Conservation (phyloP, 2,888 invertebrate genomes). For the Spilosoma lubricipeda region DNA sequence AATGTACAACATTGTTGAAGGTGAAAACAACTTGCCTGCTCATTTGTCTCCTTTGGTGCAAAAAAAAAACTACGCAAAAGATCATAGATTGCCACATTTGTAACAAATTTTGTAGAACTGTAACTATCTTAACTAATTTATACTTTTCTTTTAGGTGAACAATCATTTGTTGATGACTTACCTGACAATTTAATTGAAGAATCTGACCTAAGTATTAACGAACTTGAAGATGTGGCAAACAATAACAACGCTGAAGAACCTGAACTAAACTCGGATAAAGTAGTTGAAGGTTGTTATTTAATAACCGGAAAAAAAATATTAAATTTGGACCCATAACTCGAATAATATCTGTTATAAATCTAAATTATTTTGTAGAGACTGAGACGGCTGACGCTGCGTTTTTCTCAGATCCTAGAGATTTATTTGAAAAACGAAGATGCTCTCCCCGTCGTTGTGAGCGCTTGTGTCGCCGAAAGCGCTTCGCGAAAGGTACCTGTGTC, state of each 20-base stretch:
- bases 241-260: background rate
- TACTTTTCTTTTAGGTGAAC: background rate
- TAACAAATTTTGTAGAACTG: no score
- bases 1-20: background rate
- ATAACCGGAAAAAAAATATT: background rate
- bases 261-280: background rate
- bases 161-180: background rate
- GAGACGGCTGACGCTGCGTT: background rate
- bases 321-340: background rate
- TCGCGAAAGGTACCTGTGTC: background rate
- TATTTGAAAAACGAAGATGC: background rate
- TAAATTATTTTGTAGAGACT: background rate
- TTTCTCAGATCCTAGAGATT: background rate
- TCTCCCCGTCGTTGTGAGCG: background rate
- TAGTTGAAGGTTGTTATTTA: background rate
- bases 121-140: background rate
- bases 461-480: background rate
- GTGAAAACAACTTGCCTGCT: no score
- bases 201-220: background rate
- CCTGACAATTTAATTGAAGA: background rate
- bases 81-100: no score
- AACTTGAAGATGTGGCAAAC: background rate
- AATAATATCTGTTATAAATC: no score
- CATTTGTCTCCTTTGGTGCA: no score
- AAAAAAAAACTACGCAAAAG: background rate